Percentiles rank a stretch among this genome's conserved stretches.
Conservation (phyloP, 2,888 invertebrate species). For the Taphrorychus bicolor region DNA sequence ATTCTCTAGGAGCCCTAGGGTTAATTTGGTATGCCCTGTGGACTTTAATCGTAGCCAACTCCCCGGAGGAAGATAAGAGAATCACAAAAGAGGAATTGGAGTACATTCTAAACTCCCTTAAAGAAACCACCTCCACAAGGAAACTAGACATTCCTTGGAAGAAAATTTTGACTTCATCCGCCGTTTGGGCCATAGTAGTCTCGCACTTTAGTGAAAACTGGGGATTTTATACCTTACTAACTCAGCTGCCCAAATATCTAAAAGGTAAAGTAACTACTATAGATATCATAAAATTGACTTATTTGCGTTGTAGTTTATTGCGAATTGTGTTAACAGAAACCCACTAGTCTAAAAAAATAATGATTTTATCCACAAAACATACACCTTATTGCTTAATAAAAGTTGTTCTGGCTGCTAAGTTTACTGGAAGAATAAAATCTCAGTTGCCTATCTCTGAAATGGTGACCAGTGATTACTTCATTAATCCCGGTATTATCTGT, state of each 20-base stretch:
- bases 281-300: no score
- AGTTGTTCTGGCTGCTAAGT: no score
- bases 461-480: no score
- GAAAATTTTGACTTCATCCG: constrained; percentile 74
- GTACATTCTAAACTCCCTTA: constrained; percentile 72
- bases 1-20: constrained; percentile 67
- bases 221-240: constrained; percentile 88
- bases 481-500: no score
- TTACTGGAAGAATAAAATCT: no score
- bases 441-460: no score
- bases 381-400: no score
- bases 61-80: constrained; percentile 75
- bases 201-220: constrained; percentile 90
- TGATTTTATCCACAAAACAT: no score
- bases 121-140: constrained; percentile 58
- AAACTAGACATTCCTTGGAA: constrained; percentile 77
- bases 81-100: constrained; percentile 77
- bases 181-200: constrained; percentile 84
- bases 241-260: constrained; percentile 83
- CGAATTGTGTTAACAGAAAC: no score
- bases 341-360: no score
- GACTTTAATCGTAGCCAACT: constrained; percentile 74
- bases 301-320: no score
- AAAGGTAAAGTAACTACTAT: no score
- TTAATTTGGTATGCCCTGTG: constrained; percentile 76